Conservation (phyloP, 2,888 invertebrate genomes). For the Eristalis intricaria region DNA sequence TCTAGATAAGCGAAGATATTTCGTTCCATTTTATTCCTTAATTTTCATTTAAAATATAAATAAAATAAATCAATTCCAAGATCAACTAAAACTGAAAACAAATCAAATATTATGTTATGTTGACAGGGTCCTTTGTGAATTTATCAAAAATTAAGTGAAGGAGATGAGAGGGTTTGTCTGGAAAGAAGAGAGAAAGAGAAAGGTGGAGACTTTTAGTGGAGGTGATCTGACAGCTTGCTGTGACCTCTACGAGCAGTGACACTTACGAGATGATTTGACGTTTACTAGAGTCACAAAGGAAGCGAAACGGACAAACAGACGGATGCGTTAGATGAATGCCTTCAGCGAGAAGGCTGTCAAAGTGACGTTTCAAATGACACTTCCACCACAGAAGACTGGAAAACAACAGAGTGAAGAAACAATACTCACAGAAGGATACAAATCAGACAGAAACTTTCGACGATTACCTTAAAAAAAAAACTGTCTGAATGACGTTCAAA, state of each 20-base stretch:
- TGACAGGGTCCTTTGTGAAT: constrained; percentile 19
- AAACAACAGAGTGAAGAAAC: neutral
- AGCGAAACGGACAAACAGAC: neutral
- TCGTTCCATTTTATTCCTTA: constrained; percentile 44
- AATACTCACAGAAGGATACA: neutral
- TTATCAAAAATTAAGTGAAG: constrained; percentile 26
- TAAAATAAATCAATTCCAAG: constrained; percentile 22
- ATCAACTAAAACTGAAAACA: constrained; percentile 34
- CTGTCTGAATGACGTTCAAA: too few species aligned
- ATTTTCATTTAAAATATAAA: constrained; percentile 4
- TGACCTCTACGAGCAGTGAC: neutral
- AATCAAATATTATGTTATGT: constrained; percentile 36
- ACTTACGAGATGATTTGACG: neutral
- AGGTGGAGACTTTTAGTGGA: neutral
- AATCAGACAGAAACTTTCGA: too few species aligned
- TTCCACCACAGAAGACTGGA: neutral
- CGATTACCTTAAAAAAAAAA: too few species aligned
- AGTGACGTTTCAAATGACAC: too few species aligned
- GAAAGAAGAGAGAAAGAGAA: constrained; percentile 36
- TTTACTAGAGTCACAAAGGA: too few species aligned
- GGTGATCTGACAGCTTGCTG: neutral
- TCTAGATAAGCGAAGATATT: constrained; percentile 56
- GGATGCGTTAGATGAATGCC: too few species aligned
- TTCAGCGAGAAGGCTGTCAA: too few species aligned
- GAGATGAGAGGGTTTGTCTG: constrained; percentile 46